Conservation (phyloP, 2,113 vertebrate species). For the Aldabrachelys gigantea region DNA sequence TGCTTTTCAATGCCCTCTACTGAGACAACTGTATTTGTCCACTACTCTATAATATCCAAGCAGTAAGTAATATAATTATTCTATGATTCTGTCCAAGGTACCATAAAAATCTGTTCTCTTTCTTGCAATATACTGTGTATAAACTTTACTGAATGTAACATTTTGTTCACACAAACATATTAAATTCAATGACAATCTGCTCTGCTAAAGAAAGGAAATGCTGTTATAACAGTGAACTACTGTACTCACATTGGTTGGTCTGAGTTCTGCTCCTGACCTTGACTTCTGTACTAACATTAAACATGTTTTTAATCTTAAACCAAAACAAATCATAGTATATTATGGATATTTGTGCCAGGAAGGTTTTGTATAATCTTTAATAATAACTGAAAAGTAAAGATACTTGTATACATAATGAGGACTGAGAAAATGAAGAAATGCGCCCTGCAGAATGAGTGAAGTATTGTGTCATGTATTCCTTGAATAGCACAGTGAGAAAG, state of each 20-base stretch:
- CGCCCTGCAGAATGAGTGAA: background rate
- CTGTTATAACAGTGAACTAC: slow-evolving; percentile 2
- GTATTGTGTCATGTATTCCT: background rate
- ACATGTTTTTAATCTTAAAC: background rate
- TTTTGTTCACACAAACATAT: background rate
- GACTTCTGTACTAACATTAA: background rate
- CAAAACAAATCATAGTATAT: background rate
- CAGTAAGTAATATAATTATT: background rate
- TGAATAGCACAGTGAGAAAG: background rate
- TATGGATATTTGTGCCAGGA: background rate
- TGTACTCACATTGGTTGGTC: background rate
- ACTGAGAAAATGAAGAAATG: background rate
- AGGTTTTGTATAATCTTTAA: background rate
- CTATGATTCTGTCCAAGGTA: background rate
- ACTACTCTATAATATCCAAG: background rate
- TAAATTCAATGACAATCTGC: background rate
- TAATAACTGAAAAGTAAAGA: background rate
- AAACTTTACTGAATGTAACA: background rate
- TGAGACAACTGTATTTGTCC: background rate
- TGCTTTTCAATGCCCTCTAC: background rate
- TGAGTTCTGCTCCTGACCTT: background rate
- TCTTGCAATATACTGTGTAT: background rate
- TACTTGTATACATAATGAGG: background rate
- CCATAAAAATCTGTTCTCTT: background rate
- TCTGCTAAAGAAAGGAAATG: background rate